A percentile compares a stretch with the other conserved stretches of the same genome.
These are phyloP conservation scores for Scomberomorus guttatus DNA, from an alignment of 2,797 vertebrate species.

Conservation along the genomic window DNA sequence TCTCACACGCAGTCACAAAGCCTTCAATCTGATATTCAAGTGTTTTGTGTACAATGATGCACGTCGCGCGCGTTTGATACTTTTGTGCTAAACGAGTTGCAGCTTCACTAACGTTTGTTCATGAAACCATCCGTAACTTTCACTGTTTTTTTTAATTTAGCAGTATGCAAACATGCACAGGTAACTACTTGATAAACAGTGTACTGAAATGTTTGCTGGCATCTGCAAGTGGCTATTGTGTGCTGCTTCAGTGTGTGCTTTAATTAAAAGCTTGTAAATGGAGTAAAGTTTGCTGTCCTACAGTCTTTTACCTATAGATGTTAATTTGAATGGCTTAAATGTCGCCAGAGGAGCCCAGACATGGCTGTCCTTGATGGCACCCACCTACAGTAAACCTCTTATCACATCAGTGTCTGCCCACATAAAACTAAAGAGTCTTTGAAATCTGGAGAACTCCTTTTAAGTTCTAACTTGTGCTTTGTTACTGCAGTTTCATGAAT, in stretches of 20 bases:
- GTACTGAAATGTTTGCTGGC: neutral
- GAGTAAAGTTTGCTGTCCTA: neutral
- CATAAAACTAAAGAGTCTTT: neutral
- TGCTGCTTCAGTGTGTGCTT: neutral
- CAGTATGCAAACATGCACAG: slow-evolving; percentile 23
- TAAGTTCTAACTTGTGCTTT: no score
- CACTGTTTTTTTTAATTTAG: slow-evolving; percentile 17
- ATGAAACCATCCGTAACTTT: neutral
- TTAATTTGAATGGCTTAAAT: slow-evolving; percentile 1
- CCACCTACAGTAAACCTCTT: slow-evolving; percentile 20
- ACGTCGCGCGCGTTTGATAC: slow-evolving; percentile 30
- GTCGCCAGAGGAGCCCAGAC: slow-evolving; percentile 27
- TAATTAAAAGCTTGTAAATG: slow-evolving; percentile 1
- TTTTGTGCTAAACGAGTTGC: slow-evolving; percentile 20
- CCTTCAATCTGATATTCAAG: slow-evolving; percentile 8
- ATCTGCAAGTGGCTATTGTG: neutral
- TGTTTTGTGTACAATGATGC: slow-evolving; percentile 40
- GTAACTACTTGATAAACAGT: neutral
- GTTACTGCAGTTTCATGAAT: slow-evolving; percentile 10
- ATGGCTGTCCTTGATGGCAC: slow-evolving; percentile 32
- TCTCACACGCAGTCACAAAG: slow-evolving; percentile 20
- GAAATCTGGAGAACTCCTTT: neutral
- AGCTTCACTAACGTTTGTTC: slow-evolving; percentile 12
- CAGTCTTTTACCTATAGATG: neutral
- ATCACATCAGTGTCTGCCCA: slow-evolving; percentile 10